These are phyloP conservation scores for Motacilla alba DNA, from an alignment of 2,113 vertebrate species.

Conservation along the genomic window DNA sequence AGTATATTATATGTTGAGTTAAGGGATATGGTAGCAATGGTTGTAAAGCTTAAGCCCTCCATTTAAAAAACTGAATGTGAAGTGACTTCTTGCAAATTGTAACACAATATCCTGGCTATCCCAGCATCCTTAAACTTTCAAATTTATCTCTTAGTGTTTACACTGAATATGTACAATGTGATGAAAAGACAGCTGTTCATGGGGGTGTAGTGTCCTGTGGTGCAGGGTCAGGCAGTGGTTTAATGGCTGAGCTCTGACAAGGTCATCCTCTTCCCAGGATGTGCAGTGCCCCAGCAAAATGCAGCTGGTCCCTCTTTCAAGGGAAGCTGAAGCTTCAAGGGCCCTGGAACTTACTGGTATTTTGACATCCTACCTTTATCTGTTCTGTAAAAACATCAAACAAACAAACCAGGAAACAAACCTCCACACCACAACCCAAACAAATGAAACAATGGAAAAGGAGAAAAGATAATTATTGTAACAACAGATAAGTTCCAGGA, in stretches of 20 bases:
- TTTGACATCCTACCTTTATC: not conserved
- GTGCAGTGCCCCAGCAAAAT: not conserved
- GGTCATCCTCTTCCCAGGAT: not conserved
- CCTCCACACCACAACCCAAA: not conserved
- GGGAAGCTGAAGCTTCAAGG: not conserved
- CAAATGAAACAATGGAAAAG: not conserved
- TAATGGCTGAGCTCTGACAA: not conserved
- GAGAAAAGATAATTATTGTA: not conserved
- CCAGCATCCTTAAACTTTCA: not conserved
- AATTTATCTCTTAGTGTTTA: not conserved
- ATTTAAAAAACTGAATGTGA: not conserved
- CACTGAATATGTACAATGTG: not conserved
- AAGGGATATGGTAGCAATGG: not conserved
- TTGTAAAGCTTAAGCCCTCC: not conserved
- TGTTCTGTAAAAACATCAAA: not conserved
- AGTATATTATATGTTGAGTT: not conserved
- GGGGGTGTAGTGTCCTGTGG: not conserved
- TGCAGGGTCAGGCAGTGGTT: not conserved
- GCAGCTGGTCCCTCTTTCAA: not conserved
- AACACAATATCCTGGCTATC: not conserved
- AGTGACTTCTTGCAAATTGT: not conserved
- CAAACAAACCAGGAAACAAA: not conserved
- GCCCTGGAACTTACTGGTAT: not conserved
- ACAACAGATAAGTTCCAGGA: not conserved
- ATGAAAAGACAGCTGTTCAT: not conserved